Percentiles rank a stretch among this genome's conserved stretches.
These are phyloP conservation scores for Anguilla obscura DNA, from an alignment of 2,797 vertebrate species.

Conservation along the genomic window DNA sequence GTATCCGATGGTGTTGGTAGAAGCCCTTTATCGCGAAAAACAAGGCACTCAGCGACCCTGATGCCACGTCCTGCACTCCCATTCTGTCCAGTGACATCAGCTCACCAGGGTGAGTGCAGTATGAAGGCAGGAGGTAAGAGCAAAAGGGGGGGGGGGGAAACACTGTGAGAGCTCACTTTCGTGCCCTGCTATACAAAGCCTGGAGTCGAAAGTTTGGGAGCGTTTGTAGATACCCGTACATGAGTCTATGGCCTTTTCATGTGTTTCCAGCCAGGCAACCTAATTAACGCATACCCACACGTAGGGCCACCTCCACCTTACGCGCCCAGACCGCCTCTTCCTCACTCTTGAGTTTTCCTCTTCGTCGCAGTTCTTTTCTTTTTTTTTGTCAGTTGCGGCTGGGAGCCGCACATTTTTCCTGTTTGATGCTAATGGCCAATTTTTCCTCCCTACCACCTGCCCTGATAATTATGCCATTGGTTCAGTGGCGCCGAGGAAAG, in stretches of 20 bases:
- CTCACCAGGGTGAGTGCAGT: conserved; percentile 6
- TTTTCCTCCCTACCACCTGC: conserved; percentile 8
- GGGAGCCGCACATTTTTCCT: neutral
- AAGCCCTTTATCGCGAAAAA: neutral
- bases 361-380: neutral
- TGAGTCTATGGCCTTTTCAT: neutral
- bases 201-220: conserved; percentile 4
- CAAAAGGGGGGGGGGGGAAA: conserved; percentile 9
- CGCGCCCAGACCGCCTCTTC: conserved; percentile 10
- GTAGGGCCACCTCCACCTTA: neutral
- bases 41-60: neutral
- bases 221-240: neutral
- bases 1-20: neutral
- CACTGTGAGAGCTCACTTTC: neutral
- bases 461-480: neutral
- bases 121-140: neutral
- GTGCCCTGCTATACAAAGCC: neutral
- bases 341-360: neutral
- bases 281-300: conserved; percentile 69
- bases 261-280: conserved; percentile 58
- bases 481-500: neutral
- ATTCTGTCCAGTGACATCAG: conserved; percentile 9
- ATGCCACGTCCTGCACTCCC: neutral
- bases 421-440: neutral
- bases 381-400: neutral